Percentiles rank a stretch among this genome's conserved stretches.
phyloP scores from a whole-genome alignment of 2,888 invertebrate genomes.

The Nebria salina region DNA sequence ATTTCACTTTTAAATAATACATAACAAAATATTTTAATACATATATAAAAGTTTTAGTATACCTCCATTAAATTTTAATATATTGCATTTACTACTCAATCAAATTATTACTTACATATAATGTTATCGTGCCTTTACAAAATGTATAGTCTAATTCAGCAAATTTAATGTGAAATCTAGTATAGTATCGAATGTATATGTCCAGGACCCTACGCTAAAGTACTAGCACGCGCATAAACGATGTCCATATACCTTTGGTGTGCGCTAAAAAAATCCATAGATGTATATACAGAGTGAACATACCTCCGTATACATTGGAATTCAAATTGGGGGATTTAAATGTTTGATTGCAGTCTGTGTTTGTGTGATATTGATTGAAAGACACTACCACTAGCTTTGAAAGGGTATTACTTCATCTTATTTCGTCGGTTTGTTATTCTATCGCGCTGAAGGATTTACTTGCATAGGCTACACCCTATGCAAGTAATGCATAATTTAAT shows the following conservation, averaged over 20 bases:
- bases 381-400: background rate
- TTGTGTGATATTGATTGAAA: background rate
- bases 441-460: background rate
- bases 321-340: background rate
- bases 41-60: too few species aligned
- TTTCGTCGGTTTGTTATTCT: background rate
- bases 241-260: conserved; percentile 17
- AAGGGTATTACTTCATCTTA: background rate
- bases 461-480: background rate
- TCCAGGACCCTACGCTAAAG: background rate
- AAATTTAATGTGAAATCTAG: background rate
- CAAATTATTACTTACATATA: too few species aligned
- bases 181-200: background rate
- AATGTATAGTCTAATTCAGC: background rate
- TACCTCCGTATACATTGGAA: conserved; percentile 5
- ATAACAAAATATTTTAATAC: too few species aligned
- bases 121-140: too few species aligned
- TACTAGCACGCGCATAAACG: conserved; percentile 10
- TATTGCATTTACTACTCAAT: too few species aligned
- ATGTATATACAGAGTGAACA: background rate
- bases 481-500: background rate
- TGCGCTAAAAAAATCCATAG: conserved; percentile 16
- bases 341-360: background rate
- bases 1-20: too few species aligned
- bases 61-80: too few species aligned